phyloP scores from a whole-genome alignment of 2,888 invertebrate species.

The Callimorpha dominula region DNA sequence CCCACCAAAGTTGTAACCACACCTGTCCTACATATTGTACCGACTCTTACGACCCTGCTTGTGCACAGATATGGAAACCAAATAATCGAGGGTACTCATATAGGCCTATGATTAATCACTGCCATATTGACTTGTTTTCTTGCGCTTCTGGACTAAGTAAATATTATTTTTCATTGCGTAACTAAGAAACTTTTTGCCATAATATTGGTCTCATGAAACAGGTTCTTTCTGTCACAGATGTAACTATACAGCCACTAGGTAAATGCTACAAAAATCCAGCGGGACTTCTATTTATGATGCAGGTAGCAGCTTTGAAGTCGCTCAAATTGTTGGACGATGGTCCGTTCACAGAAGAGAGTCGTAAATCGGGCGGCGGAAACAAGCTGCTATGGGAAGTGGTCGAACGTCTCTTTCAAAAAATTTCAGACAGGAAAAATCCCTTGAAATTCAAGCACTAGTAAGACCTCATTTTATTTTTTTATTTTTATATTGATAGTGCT shows the following conservation, averaged over 20 bases:
- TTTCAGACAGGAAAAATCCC: not conserved
- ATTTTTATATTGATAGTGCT: no score
- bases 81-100: not conserved
- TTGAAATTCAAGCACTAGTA: not conserved
- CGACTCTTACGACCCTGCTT: slow-evolving; percentile 75
- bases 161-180: slow-evolving; percentile 43
- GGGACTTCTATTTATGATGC: slow-evolving; percentile 13
- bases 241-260: not conserved
- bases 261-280: not conserved
- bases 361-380: not conserved
- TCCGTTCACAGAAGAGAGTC: slow-evolving; percentile 2
- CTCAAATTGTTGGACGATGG: slow-evolving; percentile 5
- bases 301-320: slow-evolving; percentile 16
- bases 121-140: slow-evolving; percentile 78
- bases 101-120: slow-evolving; percentile 76
- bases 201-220: not conserved
- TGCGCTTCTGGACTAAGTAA: slow-evolving; percentile 75
- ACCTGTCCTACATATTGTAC: slow-evolving; percentile 75
- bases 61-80: slow-evolving; percentile 68
- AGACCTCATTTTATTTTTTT: not conserved
- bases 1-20: slow-evolving; percentile 67
- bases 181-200: not conserved
- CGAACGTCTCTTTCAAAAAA: not conserved
- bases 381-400: not conserved
- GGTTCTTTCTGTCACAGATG: slow-evolving; percentile 9